Evolutionary conservation across 2,888 invertebrate genomes (phyloP), one percentile per base, ranked within the genome.

Genomic region (Nipponacmea schrenckii): DNA sequence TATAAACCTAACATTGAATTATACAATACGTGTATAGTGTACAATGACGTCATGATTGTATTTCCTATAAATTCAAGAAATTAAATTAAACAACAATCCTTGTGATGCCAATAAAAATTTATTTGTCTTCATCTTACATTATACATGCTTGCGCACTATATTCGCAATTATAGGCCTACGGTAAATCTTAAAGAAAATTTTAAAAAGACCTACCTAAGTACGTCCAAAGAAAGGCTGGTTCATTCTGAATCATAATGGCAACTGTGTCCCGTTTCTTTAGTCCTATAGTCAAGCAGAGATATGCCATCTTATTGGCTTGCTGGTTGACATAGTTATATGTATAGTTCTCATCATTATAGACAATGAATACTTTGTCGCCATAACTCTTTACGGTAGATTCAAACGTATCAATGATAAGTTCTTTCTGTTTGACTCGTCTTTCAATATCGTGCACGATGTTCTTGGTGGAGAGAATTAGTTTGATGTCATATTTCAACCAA

Each of bases 151-250:
- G 31, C 31, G 31, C 31, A 31, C 5, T 31, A n/a, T n/a, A n/a
- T n/a, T n/a, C n/a, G n/a, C n/a, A n/a, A n/a, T n/a, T n/a, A n/a
- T n/a, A n/a, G n/a, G n/a, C n/a, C n/a, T n/a, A n/a, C n/a, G 31
- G 31, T 31, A 31, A 31, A 31, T 31, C 5, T 31, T 3, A 31
- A 31, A 31, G 31, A 31, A 3, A 7, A 7, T 39, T 39, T 5
- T 39, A 5, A 39, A 31, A 31, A 31, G 5, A 62, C 76, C 67
- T 71, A 83, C 84, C 84, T 17, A 79, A 70, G 62, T 77, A 80
- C 0, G 79, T 78, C 79, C 80, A 83, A 15, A 83, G 70, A 48
- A 83, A 79, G 2, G 73, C 76, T 2, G 84, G 83, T 62, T 78
- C 78, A 69, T 84, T 84, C 48, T 74, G 67, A 67, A 81, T 78